Percentiles rank a stretch among this genome's conserved stretches.
These are phyloP conservation scores for Tokudaia muenninki DNA, from an alignment of 2,797 vertebrate genomes.

Conservation along the genomic window DNA sequence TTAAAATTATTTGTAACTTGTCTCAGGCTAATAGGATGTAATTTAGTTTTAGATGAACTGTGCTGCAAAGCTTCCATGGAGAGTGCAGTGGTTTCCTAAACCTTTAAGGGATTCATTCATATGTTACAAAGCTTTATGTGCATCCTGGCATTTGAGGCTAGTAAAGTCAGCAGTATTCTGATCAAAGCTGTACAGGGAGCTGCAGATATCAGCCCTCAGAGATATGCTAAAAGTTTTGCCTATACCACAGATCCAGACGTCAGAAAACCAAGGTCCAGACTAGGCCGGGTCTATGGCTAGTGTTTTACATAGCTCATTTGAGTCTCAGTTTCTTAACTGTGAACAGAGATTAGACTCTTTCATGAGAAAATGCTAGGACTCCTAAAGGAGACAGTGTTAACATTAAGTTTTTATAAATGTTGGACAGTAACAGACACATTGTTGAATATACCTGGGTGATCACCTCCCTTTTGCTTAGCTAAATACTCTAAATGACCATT, in stretches of 20 bases:
- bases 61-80: background rate
- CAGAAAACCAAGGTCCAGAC: background rate
- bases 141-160: background rate
- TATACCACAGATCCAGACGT: background rate
- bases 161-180: background rate
- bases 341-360: conserved; percentile 49
- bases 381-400: background rate
- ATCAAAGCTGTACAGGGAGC: background rate
- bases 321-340: conserved; percentile 65
- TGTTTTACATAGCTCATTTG: background rate
- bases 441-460: background rate
- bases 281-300: background rate
- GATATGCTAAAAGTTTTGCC: background rate
- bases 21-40: conserved; percentile 51
- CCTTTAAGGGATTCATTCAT: background rate
- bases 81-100: background rate
- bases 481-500: background rate
- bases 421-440: background rate
- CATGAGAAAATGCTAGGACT: background rate
- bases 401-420: background rate
- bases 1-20: conserved; percentile 32
- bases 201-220: background rate
- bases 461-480: background rate
- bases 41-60: conserved; percentile 49
- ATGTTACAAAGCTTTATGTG: background rate